These are phyloP conservation scores for Cryptoprocta ferox DNA, from an alignment of 2,797 vertebrate species.

Conservation along the genomic window DNA sequence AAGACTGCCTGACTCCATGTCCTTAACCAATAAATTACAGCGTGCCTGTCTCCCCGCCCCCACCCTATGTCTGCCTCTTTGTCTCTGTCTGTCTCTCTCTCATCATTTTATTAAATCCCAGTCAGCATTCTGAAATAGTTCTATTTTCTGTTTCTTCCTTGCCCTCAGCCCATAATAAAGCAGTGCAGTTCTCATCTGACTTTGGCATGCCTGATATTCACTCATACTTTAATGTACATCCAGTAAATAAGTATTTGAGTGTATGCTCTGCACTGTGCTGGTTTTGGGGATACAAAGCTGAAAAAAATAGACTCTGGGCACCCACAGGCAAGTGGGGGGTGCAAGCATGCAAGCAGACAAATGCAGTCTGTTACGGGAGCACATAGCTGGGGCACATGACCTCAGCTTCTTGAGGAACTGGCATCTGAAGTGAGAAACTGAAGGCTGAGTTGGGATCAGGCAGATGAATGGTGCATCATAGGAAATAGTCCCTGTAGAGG, in stretches of 20 bases:
- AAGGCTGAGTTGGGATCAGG: background rate
- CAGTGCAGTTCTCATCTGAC: background rate
- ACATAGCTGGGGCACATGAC: background rate
- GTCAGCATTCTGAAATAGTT: background rate
- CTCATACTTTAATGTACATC: background rate
- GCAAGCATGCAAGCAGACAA: background rate
- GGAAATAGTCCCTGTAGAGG: background rate
- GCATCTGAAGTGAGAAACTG: background rate
- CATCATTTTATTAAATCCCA: background rate
- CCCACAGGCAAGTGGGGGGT: background rate
- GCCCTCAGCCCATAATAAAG: background rate
- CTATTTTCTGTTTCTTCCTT: background rate
- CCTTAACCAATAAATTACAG: background rate
- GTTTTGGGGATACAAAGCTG: background rate
- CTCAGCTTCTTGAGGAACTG: background rate
- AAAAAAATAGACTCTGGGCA: background rate
- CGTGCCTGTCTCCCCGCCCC: fast-evolving
- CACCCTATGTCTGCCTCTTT: background rate
- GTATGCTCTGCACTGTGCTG: background rate
- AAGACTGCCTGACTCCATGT: background rate
- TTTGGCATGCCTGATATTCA: background rate
- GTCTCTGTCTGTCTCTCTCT: background rate
- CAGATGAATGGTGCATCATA: background rate
- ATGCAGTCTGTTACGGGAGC: background rate
- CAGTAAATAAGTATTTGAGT: background rate